These are phyloP conservation scores for Petroica traversi DNA, from an alignment of 2,113 vertebrate species.

Conservation along the genomic window DNA sequence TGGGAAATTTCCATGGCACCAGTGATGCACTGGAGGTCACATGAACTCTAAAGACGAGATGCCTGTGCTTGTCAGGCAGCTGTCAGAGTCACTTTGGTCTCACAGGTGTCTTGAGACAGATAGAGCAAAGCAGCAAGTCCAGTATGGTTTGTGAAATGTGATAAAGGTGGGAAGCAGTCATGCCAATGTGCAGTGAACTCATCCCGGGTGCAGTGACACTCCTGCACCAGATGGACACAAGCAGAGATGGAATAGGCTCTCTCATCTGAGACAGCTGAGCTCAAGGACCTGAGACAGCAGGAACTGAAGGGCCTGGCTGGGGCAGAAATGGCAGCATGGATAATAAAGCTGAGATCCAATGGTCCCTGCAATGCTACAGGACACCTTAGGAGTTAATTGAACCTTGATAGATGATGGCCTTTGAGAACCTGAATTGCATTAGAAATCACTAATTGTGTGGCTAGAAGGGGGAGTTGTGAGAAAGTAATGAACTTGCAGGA, in stretches of 20 bases:
- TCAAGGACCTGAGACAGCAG: not conserved
- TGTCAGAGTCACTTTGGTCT: not conserved
- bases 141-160: not conserved
- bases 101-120: not conserved
- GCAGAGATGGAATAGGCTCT: not conserved
- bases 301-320: not conserved
- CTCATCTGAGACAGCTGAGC: not conserved
- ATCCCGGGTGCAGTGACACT: accelerated
- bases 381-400: not conserved
- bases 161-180: not conserved
- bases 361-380: accelerated
- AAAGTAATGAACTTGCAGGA: not conserved
- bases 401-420: not conserved
- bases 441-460: not conserved
- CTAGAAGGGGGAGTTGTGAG: not conserved
- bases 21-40: not conserved
- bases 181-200: not conserved
- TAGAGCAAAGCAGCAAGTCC: not conserved
- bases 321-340: not conserved
- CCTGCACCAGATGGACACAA: not conserved
- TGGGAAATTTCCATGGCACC: not conserved
- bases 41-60: not conserved
- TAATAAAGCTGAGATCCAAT: not conserved
- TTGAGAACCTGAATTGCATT: not conserved
- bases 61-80: not conserved